A percentile compares a stretch with the other conserved stretches of the same genome.
phyloP scores from a whole-genome alignment of 2,113 vertebrate species.

The Zeus faber region DNA sequence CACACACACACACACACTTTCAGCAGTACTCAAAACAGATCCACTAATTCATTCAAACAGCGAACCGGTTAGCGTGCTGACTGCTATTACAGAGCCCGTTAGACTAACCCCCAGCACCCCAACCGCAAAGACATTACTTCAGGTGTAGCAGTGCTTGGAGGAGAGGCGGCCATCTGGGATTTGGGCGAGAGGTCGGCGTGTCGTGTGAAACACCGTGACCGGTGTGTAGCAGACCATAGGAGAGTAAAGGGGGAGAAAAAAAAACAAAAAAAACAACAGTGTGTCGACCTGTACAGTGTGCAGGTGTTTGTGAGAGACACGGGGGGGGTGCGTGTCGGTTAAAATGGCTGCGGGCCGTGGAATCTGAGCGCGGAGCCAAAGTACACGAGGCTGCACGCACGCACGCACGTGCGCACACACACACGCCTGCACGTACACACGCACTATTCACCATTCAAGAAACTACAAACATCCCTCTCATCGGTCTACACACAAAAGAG shows the following conservation, averaged over 20 bases:
- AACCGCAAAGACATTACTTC: constrained; percentile 1
- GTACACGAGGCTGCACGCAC: background rate
- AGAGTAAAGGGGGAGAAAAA: too few relatives aligned
- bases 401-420: constrained; percentile 8
- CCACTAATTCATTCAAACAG: constrained; percentile 31
- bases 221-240: background rate
- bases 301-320: too few relatives aligned
- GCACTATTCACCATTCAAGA: constrained; percentile 40
- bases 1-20: background rate
- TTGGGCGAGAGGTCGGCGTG: constrained; percentile 28
- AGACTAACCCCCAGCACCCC: background rate
- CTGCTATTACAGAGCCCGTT: constrained; percentile 27
- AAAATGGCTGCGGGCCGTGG: background rate
- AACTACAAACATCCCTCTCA: constrained; percentile 59
- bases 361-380: background rate
- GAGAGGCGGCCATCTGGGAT: constrained; percentile 37
- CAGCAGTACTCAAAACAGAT: constrained; percentile 31
- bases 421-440: background rate
- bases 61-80: constrained; percentile 13
- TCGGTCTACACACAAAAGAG: constrained; percentile 56
- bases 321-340: background rate
- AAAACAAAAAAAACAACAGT: background rate
- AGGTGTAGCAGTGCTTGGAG: constrained; percentile 18
- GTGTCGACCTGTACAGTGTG: background rate
- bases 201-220: constrained; percentile 18